Percentiles rank a stretch among this genome's conserved stretches.
Evolutionary conservation across 2,888 invertebrate genomes (phyloP).

Genomic region (Temnothorax rugatulus): DNA sequence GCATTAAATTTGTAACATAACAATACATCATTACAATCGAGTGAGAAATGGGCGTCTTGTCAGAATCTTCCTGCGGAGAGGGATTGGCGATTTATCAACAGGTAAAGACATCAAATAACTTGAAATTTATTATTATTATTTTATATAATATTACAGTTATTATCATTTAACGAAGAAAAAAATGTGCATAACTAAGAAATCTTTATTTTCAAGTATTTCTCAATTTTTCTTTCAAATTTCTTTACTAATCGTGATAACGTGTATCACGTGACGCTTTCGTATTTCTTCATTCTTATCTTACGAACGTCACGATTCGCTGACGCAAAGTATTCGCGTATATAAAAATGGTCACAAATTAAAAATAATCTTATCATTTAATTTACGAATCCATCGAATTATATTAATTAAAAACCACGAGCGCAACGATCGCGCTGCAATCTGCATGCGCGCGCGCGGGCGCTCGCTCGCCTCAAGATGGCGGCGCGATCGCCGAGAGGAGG

Average conservation of each 20-base stretch:
- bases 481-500: slow-evolving; percentile 65
- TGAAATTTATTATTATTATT: background rate
- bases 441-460: slow-evolving; percentile 53
- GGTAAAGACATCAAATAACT: background rate
- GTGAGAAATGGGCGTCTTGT: background rate
- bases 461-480: slow-evolving; percentile 68
- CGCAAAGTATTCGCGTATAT: background rate
- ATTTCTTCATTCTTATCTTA: background rate
- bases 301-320: background rate
- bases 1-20: background rate
- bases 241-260: background rate
- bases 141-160: background rate
- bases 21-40: background rate
- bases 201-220: background rate
- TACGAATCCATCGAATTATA: background rate
- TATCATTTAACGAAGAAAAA: no score
- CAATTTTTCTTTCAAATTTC: background rate
- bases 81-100: background rate
- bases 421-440: background rate
- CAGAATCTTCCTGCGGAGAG: background rate
- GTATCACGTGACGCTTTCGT: background rate
- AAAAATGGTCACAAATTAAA: background rate
- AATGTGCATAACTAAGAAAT: background rate
- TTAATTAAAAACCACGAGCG: background rate
- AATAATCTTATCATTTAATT: background rate